phyloP scores from a whole-genome alignment of 1,140 invertebrate genomes.

The Bombus superbus region DNA sequence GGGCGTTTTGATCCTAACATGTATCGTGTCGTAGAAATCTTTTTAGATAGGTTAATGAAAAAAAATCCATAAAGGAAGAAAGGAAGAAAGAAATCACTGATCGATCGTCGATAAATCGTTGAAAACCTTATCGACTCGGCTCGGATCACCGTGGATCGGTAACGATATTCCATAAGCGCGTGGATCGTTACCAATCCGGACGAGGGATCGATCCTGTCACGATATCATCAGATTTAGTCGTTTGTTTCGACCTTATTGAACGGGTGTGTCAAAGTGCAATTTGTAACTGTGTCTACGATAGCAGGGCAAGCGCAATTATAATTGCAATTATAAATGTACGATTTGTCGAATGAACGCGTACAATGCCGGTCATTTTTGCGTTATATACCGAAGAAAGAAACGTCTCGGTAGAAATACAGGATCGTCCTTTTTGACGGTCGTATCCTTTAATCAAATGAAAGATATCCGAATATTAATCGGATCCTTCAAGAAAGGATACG shows the following conservation, averaged over 20 bases:
- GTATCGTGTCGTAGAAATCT: slow-evolving; percentile 54
- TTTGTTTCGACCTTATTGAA: slow-evolving; percentile 1
- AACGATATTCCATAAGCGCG: not conserved
- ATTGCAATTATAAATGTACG: slow-evolving; percentile 2
- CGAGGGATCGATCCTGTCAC: slow-evolving; percentile 36
- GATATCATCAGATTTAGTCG: slow-evolving; percentile 17
- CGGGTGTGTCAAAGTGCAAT: slow-evolving; percentile 16
- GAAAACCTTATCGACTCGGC: slow-evolving; percentile 23
- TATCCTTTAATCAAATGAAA: not conserved
- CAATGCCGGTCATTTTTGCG: not conserved
- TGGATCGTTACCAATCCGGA: slow-evolving; percentile 9
- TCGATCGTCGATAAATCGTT: slow-evolving; percentile 44
- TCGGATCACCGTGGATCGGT: slow-evolving; percentile 24
- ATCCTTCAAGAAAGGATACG: not conserved
- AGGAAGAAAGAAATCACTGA: slow-evolving; percentile 16
- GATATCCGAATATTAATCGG: not conserved
- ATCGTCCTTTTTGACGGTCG: slow-evolving; percentile 38
- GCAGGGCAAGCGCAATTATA: not conserved
- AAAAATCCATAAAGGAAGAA: not conserved
- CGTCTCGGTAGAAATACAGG: slow-evolving; percentile 4
- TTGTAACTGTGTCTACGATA: not conserved
- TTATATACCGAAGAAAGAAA: not conserved
- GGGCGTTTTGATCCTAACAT: slow-evolving; percentile 48
- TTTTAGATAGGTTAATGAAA: slow-evolving; percentile 46
- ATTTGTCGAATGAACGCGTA: not conserved